phyloP scores from a whole-genome alignment of 2,888 invertebrate genomes.

The Hecatera dysodea region DNA sequence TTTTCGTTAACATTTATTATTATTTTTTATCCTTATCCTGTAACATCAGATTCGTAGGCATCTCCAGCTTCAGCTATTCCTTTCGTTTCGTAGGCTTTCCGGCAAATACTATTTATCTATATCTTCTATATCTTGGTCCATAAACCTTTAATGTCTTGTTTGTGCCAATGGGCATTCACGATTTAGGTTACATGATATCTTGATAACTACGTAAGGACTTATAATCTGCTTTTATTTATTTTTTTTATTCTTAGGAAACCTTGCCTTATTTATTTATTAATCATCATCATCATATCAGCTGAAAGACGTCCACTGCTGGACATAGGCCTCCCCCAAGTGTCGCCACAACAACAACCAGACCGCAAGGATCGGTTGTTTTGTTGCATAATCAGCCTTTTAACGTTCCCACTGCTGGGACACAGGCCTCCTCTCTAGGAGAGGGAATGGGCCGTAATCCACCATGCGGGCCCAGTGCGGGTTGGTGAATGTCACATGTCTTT shows the following conservation, averaged over 20 bases:
- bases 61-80: constrained; percentile 7
- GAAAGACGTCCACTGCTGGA: too few relatives aligned
- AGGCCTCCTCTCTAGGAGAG: too few relatives aligned
- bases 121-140: constrained; percentile 19
- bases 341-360: too few relatives aligned
- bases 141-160: constrained; percentile 57
- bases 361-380: too few relatives aligned
- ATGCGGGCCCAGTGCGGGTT: too few relatives aligned
- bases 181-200: constrained; percentile 36
- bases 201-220: neutral
- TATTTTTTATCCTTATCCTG: neutral
- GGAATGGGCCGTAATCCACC: too few relatives aligned
- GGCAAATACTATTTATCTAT: constrained; percentile 34
- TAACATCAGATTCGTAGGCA: neutral
- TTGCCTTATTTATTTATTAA: neutral
- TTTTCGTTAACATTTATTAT: too few relatives aligned
- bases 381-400: too few relatives aligned
- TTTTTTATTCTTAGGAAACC: neutral
- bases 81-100: constrained; percentile 13
- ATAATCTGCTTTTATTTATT: neutral
- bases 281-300: too few relatives aligned
- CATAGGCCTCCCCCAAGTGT: too few relatives aligned
- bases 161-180: constrained; percentile 36
- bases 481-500: too few relatives aligned
- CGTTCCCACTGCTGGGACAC: too few relatives aligned